Evolutionary conservation across 2,797 vertebrate species (phyloP).

Genomic region (Apodemus agrarius): DNA sequence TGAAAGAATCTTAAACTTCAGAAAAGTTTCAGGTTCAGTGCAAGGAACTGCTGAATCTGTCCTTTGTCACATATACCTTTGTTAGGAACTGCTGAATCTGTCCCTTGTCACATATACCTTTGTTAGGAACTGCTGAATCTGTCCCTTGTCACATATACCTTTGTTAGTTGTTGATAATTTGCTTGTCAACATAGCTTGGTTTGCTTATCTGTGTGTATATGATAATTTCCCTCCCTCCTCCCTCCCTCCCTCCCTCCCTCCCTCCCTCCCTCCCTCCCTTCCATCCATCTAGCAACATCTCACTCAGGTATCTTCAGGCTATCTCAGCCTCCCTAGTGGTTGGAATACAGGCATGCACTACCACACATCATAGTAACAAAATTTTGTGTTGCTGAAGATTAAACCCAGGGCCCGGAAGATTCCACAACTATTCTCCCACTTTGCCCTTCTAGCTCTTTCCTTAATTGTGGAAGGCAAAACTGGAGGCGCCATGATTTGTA

Average conservation of each 20-base stretch:
- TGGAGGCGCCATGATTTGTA: neutral
- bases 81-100: no score
- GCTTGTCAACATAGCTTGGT: neutral
- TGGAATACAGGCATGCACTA: no score
- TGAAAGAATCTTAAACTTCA: constrained; percentile 44
- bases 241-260: neutral
- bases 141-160: neutral
- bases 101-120: no score
- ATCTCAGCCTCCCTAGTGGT: neutral
- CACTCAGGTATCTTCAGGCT: neutral
- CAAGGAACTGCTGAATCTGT: neutral
- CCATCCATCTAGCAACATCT: neutral
- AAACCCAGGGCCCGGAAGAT: neutral
- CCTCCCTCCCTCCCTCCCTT: no score
- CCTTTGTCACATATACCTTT: no score
- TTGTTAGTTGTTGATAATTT: constrained; percentile 19
- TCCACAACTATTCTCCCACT: neutral
- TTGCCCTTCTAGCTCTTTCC: neutral
- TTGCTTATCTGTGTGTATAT: neutral
- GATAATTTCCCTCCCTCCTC: neutral
- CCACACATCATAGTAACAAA: neutral
- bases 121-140: no score
- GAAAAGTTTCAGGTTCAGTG: constrained; percentile 10
- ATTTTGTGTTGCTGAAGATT: neutral
- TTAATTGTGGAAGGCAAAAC: neutral